Conservation (phyloP, 2,113 vertebrate genomes). For the Aphyosemion australe region DNA sequence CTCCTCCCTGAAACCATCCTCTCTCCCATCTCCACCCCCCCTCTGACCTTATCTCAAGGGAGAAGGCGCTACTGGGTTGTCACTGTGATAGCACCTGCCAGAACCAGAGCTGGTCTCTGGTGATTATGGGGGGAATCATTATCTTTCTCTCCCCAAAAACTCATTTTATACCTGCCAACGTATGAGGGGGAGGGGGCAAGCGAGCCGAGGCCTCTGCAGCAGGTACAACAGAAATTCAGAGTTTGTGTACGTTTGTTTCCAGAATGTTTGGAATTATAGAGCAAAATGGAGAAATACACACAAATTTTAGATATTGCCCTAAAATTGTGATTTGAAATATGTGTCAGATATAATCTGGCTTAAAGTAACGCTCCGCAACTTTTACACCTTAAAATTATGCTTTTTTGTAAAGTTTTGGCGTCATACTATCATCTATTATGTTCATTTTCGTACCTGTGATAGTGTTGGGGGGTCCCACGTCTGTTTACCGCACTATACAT, state of each 20-base stretch:
- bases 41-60: conserved; percentile 83
- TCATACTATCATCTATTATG: no score
- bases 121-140: conserved; percentile 80
- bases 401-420: no score
- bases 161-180: conserved; percentile 80
- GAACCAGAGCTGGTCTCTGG: conserved; percentile 73
- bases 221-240: conserved; percentile 53
- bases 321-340: no score
- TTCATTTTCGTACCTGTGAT: no score
- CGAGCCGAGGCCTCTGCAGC: conserved; percentile 58
- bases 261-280: not conserved
- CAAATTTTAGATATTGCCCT: no score
- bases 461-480: no score
- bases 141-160: conserved; percentile 72
- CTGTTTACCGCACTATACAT: no score
- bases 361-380: no score
- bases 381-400: no score
- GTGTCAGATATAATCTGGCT: no score
- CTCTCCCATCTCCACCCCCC: conserved; percentile 52
- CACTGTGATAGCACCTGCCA: conserved; percentile 78
- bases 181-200: conserved; percentile 54
- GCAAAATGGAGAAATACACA: not conserved
- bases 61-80: conserved; percentile 84
- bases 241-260: conserved; percentile 19
- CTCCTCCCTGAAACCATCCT: conserved; percentile 50